Percentiles rank a stretch among this genome's conserved stretches.
phyloP scores from a whole-genome alignment of 2,888 invertebrate genomes.

The Nemoura dubitans region DNA sequence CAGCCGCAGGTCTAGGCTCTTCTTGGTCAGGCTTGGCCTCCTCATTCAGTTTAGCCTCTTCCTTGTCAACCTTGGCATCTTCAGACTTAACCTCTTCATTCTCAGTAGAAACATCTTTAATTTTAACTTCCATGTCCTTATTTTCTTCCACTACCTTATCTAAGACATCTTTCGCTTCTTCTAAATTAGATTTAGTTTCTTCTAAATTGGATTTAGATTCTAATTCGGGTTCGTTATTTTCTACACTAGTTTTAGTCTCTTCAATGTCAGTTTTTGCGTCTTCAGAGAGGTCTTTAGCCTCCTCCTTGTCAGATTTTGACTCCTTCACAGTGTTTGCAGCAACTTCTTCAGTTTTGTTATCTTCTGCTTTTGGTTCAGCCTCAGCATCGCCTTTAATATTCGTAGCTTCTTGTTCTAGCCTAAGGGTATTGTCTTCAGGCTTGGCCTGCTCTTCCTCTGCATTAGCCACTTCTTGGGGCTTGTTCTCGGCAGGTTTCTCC shows the following conservation, averaged over 20 bases:
- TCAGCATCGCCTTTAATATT: slow-evolving; percentile 43
- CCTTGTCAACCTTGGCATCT: slow-evolving; percentile 29
- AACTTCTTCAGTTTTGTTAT: slow-evolving; percentile 31
- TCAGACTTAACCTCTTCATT: slow-evolving; percentile 39
- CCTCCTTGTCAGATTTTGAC: slow-evolving; percentile 24
- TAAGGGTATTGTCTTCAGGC: background rate
- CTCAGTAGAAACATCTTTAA: slow-evolving; percentile 28
- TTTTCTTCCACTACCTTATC: slow-evolving; percentile 25
- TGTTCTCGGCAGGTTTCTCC: background rate
- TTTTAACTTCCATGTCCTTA: background rate
- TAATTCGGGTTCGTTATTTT: slow-evolving; percentile 34
- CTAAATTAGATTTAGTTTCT: background rate
- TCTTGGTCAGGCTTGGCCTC: slow-evolving; percentile 17
- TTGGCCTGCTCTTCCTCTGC: background rate
- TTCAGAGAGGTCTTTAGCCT: background rate
- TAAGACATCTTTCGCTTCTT: background rate
- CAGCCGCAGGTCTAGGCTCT: slow-evolving; percentile 31
- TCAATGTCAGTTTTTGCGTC: background rate
- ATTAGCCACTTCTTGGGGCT: background rate
- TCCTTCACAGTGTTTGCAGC: slow-evolving; percentile 37
- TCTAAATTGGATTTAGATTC: slow-evolving; percentile 16
- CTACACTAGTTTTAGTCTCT: background rate
- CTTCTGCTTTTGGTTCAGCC: slow-evolving; percentile 34
- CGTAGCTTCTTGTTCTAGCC: slow-evolving; percentile 13
- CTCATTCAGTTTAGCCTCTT: slow-evolving; percentile 20